A percentile compares a stretch with the other conserved stretches of the same genome.
Conservation (phyloP, 2,797 vertebrate species). For the Diglossa cyanea region DNA sequence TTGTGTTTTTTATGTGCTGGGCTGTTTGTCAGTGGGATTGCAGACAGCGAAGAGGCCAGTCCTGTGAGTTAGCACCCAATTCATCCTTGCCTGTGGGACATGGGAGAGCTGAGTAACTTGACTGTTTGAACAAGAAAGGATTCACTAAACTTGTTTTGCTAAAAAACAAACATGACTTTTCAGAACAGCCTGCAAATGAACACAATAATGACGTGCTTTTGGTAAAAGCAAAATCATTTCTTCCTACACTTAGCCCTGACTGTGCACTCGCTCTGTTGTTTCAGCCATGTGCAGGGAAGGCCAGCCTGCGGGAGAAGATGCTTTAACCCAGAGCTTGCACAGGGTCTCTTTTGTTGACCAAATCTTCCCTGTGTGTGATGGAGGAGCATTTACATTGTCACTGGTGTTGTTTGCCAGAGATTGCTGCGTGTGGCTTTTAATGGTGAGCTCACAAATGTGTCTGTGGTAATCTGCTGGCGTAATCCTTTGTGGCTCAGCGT, state of each 20-base stretch:
- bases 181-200: not conserved
- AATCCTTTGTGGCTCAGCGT: slow-evolving; percentile 35
- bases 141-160: not conserved
- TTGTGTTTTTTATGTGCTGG: not conserved
- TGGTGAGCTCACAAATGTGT: not conserved
- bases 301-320: not conserved
- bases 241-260: not conserved
- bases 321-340: not conserved
- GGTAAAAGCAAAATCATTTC: not conserved
- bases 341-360: not conserved
- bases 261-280: accelerated
- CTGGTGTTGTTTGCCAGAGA: not conserved
- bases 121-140: not conserved
- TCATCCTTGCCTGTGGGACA: not conserved
- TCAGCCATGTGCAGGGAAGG: not conserved
- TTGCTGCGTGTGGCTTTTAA: not conserved
- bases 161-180: not conserved
- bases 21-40: not conserved
- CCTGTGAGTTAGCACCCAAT: not conserved
- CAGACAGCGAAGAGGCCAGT: not conserved
- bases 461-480: slow-evolving; percentile 22
- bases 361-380: not conserved
- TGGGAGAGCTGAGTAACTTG: not conserved
- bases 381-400: not conserved
- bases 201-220: not conserved